Percentiles rank a stretch among this genome's conserved stretches.
phyloP scores from a whole-genome alignment of 2,888 invertebrate species.

The Spodoptera exigua region DNA sequence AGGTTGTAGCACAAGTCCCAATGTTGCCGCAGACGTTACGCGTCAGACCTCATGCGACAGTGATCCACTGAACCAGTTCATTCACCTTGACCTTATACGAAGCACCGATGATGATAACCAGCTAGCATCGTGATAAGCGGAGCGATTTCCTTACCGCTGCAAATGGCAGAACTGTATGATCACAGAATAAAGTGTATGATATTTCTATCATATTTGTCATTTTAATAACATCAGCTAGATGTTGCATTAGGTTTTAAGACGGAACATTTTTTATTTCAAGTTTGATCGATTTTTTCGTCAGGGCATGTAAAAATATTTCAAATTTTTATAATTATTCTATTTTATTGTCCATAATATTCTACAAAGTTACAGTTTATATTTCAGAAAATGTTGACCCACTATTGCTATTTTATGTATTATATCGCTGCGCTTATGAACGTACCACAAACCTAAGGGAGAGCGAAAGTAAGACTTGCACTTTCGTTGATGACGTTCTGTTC shows the following conservation, averaged over 20 bases:
- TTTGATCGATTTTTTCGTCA: too few relatives aligned
- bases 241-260: too few relatives aligned
- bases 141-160: slow-evolving; percentile 10
- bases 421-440: slow-evolving; percentile 55
- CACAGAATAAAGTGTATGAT: neutral
- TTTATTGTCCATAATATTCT: too few relatives aligned
- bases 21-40: neutral
- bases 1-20: neutral
- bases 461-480: slow-evolving; percentile 63
- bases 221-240: neutral
- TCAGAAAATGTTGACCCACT: too few relatives aligned
- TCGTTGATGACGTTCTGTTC: slow-evolving; percentile 43
- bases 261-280: too few relatives aligned
- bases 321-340: too few relatives aligned
- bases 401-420: neutral
- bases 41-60: slow-evolving; percentile 23
- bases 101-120: slow-evolving; percentile 45
- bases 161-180: neutral
- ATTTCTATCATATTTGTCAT: neutral
- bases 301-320: too few relatives aligned
- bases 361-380: too few relatives aligned
- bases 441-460: slow-evolving; percentile 43
- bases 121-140: slow-evolving; percentile 7
- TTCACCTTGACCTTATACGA: slow-evolving; percentile 69
- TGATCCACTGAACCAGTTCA: slow-evolving; percentile 71